These are phyloP conservation scores for Axea sp. DNA, from an alignment of 2,888 invertebrate genomes.

Conservation along the genomic window DNA sequence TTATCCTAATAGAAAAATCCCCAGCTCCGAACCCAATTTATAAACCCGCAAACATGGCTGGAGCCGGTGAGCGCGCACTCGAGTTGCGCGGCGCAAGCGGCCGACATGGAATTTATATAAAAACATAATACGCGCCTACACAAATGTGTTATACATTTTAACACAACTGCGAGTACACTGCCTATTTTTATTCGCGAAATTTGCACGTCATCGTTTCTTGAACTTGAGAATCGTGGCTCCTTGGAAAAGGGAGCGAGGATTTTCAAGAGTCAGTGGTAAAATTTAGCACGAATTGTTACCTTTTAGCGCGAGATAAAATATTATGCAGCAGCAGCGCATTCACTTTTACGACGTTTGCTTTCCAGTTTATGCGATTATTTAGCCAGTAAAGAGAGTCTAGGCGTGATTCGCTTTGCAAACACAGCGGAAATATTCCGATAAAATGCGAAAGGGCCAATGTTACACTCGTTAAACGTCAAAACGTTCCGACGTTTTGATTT, in stretches of 20 bases:
- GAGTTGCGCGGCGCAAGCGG: conserved; percentile 50
- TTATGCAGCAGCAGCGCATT: conserved; percentile 5
- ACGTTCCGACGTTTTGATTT: too few relatives aligned
- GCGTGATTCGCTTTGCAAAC: conserved; percentile 8
- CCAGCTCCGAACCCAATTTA: conserved; percentile 79
- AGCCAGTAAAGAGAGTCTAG: not conserved
- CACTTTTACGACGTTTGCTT: conserved; percentile 14
- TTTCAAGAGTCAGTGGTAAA: conserved; percentile 5
- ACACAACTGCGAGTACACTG: not conserved
- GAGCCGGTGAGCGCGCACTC: conserved; percentile 64
- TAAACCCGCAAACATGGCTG: conserved; percentile 80
- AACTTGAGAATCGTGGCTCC: conserved; percentile 24
- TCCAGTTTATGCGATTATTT: conserved; percentile 18
- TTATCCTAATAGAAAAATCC: conserved; percentile 80
- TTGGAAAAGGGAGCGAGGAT: conserved; percentile 2
- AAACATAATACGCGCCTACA: conserved; percentile 28
- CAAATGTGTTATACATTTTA: conserved; percentile 37
- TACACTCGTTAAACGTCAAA: conserved; percentile 27
- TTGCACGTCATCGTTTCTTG: conserved; percentile 36
- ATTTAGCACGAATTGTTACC: conserved; percentile 24
- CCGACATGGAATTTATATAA: conserved; percentile 53
- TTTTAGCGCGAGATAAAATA: conserved; percentile 15
- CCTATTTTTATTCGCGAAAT: conserved; percentile 43
- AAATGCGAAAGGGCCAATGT: conserved; percentile 21
- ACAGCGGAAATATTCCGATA: conserved; percentile 13